Conservation (phyloP, 2,888 invertebrate species). For the Masnerella sp. region DNA sequence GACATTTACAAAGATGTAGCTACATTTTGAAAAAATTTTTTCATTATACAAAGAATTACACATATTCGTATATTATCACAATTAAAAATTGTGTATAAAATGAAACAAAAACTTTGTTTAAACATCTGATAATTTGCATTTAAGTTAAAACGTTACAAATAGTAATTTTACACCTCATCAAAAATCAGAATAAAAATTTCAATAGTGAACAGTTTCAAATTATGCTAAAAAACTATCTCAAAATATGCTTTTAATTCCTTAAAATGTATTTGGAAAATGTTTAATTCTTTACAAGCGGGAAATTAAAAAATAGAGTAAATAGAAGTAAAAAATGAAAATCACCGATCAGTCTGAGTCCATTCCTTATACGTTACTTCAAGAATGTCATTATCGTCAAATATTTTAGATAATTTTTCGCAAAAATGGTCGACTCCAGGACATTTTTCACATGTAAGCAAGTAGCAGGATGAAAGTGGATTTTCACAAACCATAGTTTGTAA, state of each 20-base stretch:
- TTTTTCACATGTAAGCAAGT: background rate
- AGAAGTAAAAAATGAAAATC: background rate
- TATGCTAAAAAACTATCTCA: background rate
- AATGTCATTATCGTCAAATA: background rate
- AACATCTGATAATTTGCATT: background rate
- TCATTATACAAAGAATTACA: no score
- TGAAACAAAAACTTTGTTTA: background rate
- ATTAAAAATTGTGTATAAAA: background rate
- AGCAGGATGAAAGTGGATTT: background rate
- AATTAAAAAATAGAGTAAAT: background rate
- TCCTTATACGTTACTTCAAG: background rate
- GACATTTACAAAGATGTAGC: no score
- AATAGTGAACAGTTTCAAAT: background rate
- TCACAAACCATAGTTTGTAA: background rate
- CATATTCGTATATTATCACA: no score
- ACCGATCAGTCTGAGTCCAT: slow-evolving; percentile 12
- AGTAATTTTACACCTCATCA: background rate
- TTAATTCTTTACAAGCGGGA: no score
- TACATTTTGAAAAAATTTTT: background rate
- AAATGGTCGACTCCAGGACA: background rate
- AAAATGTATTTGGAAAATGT: background rate
- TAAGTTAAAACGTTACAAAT: background rate
- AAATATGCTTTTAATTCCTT: background rate
- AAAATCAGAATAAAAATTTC: background rate
- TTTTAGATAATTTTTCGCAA: background rate